Conservation (phyloP, 2,888 invertebrate species). For the Agriopis aurantiaria region DNA sequence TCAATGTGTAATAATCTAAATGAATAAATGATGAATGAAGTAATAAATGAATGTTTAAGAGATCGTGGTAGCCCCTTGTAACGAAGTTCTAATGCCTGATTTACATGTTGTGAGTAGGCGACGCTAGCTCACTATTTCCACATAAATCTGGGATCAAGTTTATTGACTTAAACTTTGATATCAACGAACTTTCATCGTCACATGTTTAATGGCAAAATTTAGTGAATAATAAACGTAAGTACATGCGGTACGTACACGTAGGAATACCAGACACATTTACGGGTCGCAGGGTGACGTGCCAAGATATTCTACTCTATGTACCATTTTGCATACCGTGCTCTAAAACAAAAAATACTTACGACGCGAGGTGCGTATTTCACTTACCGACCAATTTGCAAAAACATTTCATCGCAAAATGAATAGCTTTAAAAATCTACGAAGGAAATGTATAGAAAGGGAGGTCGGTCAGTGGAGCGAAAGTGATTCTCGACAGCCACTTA, state of each 20-base stretch:
- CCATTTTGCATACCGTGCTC: no score
- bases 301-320: no score
- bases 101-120: constrained; percentile 41
- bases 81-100: constrained; percentile 44
- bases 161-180: constrained; percentile 26
- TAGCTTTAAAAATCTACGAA: constrained; percentile 7
- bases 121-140: constrained; percentile 1
- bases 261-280: background rate
- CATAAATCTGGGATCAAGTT: constrained; percentile 19
- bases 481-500: constrained; percentile 41
- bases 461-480: constrained; percentile 49
- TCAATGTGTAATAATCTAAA: no score
- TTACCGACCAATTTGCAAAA: no score
- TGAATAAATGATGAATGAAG: no score
- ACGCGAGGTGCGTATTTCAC: no score
- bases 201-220: constrained; percentile 2
- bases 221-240: background rate
- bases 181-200: constrained; percentile 20
- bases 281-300: background rate
- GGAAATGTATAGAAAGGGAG: constrained; percentile 23
- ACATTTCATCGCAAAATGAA: background rate
- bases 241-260: background rate
- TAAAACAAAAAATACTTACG: no score
- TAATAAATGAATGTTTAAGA: no score
- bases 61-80: background rate